Percentiles rank a stretch among this genome's conserved stretches.
Evolutionary conservation across 2,113 vertebrate species (phyloP).

Genomic region (Zosterops borbonicus): DNA sequence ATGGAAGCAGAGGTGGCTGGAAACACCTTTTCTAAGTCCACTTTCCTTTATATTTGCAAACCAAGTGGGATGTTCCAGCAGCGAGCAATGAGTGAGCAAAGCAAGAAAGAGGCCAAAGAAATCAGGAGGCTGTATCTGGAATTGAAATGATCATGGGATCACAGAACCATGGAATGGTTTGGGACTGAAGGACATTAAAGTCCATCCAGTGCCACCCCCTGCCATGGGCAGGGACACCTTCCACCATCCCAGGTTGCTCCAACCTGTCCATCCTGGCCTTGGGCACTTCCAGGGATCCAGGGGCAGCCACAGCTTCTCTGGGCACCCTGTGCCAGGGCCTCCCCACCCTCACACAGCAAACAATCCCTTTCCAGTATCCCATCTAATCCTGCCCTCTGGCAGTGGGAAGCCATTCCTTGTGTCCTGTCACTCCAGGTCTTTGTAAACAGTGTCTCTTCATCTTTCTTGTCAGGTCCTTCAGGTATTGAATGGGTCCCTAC

Average conservation of each 20-base stretch:
- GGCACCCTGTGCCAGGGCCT: not conserved
- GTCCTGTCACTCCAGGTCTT: not conserved
- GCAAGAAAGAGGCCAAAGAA: fast-evolving
- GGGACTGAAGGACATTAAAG: not conserved
- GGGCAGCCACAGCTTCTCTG: not conserved
- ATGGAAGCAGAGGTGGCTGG: not conserved
- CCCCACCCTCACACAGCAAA: fast-evolving
- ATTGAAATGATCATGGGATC: not conserved
- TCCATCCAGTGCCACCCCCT: fast-evolving
- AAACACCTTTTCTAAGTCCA: not conserved
- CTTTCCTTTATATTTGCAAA: not conserved
- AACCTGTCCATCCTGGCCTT: fast-evolving
- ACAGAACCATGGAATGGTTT: not conserved
- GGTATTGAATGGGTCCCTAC: no score
- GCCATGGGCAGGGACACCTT: not conserved
- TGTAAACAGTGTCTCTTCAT: not conserved
- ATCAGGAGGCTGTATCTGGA: not conserved
- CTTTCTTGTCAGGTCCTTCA: not conserved
- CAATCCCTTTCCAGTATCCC: not conserved
- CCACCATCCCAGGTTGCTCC: fast-evolving
- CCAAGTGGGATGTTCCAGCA: not conserved
- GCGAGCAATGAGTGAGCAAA: not conserved
- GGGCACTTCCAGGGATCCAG: not conserved
- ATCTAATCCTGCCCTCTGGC: not conserved
- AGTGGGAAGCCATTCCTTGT: not conserved